phyloP scores from a whole-genome alignment of 2,797 vertebrate species.

The Cryptoblepharus egeriae region DNA sequence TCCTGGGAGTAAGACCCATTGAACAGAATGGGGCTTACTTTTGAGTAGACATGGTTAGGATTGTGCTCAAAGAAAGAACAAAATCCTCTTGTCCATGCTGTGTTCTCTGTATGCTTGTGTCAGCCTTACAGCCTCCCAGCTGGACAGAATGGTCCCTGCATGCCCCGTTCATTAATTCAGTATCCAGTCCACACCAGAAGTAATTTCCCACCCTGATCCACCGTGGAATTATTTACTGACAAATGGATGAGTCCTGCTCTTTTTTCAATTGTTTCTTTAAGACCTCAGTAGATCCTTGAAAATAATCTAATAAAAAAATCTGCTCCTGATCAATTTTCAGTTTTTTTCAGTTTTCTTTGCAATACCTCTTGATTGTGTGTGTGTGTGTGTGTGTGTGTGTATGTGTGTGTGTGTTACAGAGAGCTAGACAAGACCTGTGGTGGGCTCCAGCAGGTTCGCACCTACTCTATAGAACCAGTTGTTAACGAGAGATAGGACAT shows the following conservation, averaged over 20 bases:
- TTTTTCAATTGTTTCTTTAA: background rate
- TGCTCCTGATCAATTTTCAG: conserved; percentile 19
- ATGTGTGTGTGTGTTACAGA: too few relatives aligned
- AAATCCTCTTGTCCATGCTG: background rate
- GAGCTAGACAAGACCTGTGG: too few relatives aligned
- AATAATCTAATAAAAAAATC: conserved; percentile 34
- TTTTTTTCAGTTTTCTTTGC: too few relatives aligned
- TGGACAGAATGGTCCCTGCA: background rate
- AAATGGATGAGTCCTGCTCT: background rate
- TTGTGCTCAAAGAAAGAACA: too few relatives aligned
- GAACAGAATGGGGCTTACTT: too few relatives aligned
- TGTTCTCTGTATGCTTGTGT: background rate
- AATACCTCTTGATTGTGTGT: too few relatives aligned
- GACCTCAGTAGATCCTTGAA: conserved; percentile 14
- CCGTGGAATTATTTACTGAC: conserved; percentile 14
- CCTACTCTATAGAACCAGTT: too few relatives aligned
- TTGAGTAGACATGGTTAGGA: too few relatives aligned
- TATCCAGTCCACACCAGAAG: background rate
- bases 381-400: background rate
- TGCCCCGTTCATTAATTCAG: background rate
- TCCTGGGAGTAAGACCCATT: too few relatives aligned
- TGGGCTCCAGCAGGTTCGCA: too few relatives aligned
- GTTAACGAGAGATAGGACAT: too few relatives aligned
- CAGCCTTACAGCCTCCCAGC: background rate
- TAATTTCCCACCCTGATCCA: background rate